Evolutionary conservation across 2,888 invertebrate species (phyloP).

Genomic region (Rhaphigaster nebulosa): DNA sequence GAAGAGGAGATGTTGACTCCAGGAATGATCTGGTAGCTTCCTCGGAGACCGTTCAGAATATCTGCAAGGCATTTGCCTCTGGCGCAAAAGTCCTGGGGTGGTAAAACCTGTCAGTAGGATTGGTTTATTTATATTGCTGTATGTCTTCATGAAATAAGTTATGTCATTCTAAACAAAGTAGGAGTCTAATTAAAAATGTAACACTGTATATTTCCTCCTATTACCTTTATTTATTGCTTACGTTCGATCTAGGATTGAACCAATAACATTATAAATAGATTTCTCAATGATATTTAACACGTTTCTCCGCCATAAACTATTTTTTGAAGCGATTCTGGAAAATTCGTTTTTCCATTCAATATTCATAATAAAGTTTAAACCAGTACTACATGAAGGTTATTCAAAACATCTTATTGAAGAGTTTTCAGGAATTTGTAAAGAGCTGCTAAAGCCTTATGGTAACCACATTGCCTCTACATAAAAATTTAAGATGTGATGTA

Average conservation of each 20-base stretch:
- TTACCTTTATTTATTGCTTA: background rate
- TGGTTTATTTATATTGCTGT: constrained; percentile 70
- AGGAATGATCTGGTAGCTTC: constrained; percentile 60
- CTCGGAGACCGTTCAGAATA: constrained; percentile 10
- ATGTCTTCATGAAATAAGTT: constrained; percentile 71
- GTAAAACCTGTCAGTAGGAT: background rate
- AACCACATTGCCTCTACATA: too few relatives aligned
- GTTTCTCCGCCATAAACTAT: too few relatives aligned
- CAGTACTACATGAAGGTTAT: too few relatives aligned
- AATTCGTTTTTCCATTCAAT: too few relatives aligned
- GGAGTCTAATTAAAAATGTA: background rate
- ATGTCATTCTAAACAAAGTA: too few relatives aligned
- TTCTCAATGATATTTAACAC: too few relatives aligned
- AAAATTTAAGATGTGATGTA: too few relatives aligned
- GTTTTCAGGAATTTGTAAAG: too few relatives aligned
- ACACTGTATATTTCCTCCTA: background rate
- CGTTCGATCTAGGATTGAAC: background rate
- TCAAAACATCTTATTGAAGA: too few relatives aligned
- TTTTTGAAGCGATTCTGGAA: too few relatives aligned
- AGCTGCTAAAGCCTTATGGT: too few relatives aligned
- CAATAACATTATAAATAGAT: background rate
- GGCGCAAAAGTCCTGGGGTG: background rate
- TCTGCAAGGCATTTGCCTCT: constrained; percentile 7
- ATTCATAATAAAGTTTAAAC: too few relatives aligned
- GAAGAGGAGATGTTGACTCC: constrained; percentile 62